These are phyloP conservation scores for Ramphastos sulfuratus DNA, from an alignment of 2,113 vertebrate genomes.

Conservation along the genomic window DNA sequence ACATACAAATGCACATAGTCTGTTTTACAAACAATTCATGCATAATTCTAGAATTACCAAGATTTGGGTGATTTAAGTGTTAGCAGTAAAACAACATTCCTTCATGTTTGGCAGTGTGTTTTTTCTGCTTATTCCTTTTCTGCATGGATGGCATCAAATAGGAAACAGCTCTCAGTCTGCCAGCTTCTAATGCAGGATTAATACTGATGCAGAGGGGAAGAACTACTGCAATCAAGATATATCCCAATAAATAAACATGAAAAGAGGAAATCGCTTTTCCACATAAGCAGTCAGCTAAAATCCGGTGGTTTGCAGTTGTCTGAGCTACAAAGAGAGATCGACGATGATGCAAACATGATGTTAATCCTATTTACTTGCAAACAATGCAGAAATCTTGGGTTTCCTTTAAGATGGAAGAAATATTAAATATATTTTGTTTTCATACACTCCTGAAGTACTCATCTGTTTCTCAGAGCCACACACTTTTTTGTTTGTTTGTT, in stretches of 20 bases:
- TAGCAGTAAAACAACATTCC: not conserved
- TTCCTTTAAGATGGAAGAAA: not conserved
- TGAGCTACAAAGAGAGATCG: not conserved
- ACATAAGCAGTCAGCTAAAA: not conserved
- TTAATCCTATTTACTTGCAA: not conserved
- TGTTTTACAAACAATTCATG: not conserved
- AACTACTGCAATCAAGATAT: not conserved
- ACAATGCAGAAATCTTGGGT: not conserved
- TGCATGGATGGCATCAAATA: not conserved
- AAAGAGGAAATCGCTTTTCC: not conserved
- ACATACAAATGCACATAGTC: not conserved
- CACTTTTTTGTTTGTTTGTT: not conserved
- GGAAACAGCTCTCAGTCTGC: not conserved
- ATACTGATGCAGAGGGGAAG: not conserved
- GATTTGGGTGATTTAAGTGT: not conserved
- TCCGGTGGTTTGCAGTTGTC: not conserved
- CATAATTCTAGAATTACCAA: not conserved
- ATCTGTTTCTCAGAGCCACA: not conserved
- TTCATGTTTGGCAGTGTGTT: not conserved
- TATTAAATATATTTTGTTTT: not conserved
- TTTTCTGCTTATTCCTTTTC: slow-evolving; percentile 18
- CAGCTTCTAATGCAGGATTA: not conserved
- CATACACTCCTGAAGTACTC: not conserved
- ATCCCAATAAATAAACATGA: not conserved
- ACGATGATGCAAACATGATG: not conserved